Base-by-base conservation (phyloP, 2,113 vertebrate species). In the Ailuropoda melanoleuca region DNA sequence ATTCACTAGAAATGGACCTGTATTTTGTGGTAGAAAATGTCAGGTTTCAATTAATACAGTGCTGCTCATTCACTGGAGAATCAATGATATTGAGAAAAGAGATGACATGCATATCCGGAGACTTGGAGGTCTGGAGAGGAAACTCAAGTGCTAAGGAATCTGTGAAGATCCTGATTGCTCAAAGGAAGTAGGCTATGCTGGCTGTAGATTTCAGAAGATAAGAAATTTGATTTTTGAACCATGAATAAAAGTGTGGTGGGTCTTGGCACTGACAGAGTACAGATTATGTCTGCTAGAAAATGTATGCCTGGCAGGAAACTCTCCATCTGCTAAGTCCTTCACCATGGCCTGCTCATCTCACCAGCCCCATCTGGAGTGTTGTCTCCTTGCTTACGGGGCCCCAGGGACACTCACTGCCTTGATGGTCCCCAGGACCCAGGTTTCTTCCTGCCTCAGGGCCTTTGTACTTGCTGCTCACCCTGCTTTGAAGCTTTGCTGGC, bases 11-110 rank as follows among this genome's bases (percentile, higher is more conserved):
- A 86, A 89, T 88, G 48, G 77, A 68, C 48, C 18, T 43, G 23
- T 53, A 31, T n/a, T 94, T 92, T 90, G 48, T 74, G 37, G 43
- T 68, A 81, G 78, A 64, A 98, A 93, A 70, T 89, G 56, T 34
- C 21, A 93, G 82, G 37, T 94, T 70, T 87, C 85, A 93, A 88
- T 72, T 50, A 86, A 70, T 53, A 72, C 50, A 66, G 81, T 81
- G 14, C 23, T 72, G 24, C 89, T 60, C 58, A 85, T 93, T 82
- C 50, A 26, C 62, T 37, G 14, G 70, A 68, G 50, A 89, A 46
- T 78, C 84, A 87, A 75, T 80, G 34, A 43, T 64, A 62, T 1
- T 46, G 48, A 74, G 31, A 39, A 70, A 50, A 70, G 96, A 56
- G 43, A 80, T 70, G 14, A 21, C 50, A 5, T 46, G 8, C 43